phyloP scores from a whole-genome alignment of 2,113 vertebrate species.

The Talpa occidentalis region DNA sequence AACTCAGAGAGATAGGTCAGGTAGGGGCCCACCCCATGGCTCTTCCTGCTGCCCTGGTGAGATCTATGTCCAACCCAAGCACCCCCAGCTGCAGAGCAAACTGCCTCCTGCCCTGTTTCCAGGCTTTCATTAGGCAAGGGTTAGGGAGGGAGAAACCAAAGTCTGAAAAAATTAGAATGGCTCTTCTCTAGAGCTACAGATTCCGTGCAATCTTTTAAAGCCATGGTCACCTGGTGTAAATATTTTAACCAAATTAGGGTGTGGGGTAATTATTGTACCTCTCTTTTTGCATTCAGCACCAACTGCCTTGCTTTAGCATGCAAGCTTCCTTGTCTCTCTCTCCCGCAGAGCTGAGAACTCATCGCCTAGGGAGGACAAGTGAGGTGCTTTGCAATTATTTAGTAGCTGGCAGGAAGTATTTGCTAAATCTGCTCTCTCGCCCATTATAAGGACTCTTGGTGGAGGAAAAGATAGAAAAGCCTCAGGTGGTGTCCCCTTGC shows the following conservation, averaged over 20 bases:
- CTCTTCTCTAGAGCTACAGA: not conserved
- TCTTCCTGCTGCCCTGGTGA: not conserved
- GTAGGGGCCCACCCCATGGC: not conserved
- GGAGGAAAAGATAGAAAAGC: not conserved
- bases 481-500: not conserved
- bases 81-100: not conserved
- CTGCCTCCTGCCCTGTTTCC: not conserved
- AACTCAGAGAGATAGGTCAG: not conserved
- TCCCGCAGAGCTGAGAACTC: slow-evolving; percentile 26
- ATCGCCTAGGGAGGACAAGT: not conserved
- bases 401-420: not conserved
- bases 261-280: not conserved
- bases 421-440: not conserved
- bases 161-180: not conserved
- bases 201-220: not conserved
- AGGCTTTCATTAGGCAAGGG: not conserved
- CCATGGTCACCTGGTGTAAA: not conserved
- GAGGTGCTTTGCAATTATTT: not conserved
- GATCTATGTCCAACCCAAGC: not conserved
- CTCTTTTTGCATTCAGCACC: not conserved
- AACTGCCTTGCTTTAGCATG: not conserved
- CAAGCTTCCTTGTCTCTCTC: not conserved
- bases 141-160: not conserved
- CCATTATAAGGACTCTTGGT: not conserved
- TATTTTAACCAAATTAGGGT: not conserved